Conservation (phyloP, 2,113 vertebrate genomes). For the Atrichornis clamosus region DNA sequence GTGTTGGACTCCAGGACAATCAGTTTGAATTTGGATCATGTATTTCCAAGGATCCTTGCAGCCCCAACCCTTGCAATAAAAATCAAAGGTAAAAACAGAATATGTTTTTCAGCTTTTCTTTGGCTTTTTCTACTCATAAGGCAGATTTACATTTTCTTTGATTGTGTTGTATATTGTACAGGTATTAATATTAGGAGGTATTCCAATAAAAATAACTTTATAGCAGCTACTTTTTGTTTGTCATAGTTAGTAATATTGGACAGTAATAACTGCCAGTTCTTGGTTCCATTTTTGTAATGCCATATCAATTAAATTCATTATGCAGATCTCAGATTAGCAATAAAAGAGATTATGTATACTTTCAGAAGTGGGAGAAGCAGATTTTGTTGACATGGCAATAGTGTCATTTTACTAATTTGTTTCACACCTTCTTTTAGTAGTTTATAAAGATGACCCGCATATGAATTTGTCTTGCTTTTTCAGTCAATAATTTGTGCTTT, state of each 20-base stretch:
- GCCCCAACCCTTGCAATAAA: constrained; percentile 83
- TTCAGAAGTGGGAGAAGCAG: neutral
- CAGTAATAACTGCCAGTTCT: neutral
- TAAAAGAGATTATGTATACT: neutral
- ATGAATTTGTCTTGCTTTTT: neutral
- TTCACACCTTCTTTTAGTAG: neutral
- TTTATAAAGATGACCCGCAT: neutral
- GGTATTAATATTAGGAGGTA: no score
- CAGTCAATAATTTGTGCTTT: neutral
- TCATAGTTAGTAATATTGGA: neutral
- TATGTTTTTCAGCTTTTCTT: neutral
- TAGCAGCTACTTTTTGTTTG: neutral
- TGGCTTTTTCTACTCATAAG: neutral
- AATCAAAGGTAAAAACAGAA: constrained; percentile 83
- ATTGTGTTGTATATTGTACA: neutral
- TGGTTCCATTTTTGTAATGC: neutral
- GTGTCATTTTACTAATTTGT: neutral
- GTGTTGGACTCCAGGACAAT: constrained; percentile 88
- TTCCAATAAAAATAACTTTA: neutral
- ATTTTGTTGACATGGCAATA: neutral
- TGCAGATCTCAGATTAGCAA: neutral
- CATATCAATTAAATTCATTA: neutral
- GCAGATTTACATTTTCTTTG: neutral
- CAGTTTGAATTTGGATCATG: constrained; percentile 92
- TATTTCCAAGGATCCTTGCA: constrained; percentile 84